These are phyloP conservation scores for Pilophorus perplexus DNA, from an alignment of 2,888 invertebrate genomes.

Conservation along the genomic window DNA sequence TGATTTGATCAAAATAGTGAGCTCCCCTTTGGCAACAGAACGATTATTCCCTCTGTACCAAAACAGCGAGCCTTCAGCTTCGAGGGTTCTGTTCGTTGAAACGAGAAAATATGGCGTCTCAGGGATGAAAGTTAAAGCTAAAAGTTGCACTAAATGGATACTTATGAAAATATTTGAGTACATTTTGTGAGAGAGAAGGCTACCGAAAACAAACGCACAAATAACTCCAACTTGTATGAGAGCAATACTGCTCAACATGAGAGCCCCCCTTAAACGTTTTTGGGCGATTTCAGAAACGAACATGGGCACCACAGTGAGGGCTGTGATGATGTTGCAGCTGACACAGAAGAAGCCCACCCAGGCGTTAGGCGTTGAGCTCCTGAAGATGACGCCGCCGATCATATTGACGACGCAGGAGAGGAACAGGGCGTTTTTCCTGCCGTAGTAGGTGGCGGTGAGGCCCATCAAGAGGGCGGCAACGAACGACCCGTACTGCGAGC, in stretches of 20 bases:
- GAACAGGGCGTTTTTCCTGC: conserved; percentile 1
- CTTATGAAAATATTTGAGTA: not conserved
- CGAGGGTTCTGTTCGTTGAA: not conserved
- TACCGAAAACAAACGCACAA: not conserved
- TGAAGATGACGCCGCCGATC: not conserved
- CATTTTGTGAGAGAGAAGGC: not conserved
- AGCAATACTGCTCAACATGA: not conserved
- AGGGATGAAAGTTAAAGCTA: not conserved
- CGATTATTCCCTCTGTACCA: conserved; percentile 19
- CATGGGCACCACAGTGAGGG: conserved; percentile 7
- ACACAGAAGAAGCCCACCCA: not conserved
- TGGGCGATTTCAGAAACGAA: conserved; percentile 19
- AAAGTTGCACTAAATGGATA: not conserved
- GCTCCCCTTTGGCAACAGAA: conserved; percentile 11
- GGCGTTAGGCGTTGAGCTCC: not conserved
- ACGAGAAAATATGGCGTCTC: conserved; percentile 25
- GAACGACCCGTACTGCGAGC: not conserved
- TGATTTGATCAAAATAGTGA: not conserved
- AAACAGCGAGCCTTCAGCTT: conserved; percentile 31
- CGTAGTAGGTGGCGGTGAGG: not conserved
- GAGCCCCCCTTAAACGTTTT: not conserved
- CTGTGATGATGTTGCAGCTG: conserved; percentile 2
- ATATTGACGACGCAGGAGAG: conserved; percentile 3
- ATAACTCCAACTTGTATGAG: conserved; percentile 12
- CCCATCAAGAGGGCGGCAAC: not conserved